A percentile compares a stretch with the other conserved stretches of the same genome.
phyloP scores from a whole-genome alignment of 2,797 vertebrate species.

The Glyptemys insculpta region DNA sequence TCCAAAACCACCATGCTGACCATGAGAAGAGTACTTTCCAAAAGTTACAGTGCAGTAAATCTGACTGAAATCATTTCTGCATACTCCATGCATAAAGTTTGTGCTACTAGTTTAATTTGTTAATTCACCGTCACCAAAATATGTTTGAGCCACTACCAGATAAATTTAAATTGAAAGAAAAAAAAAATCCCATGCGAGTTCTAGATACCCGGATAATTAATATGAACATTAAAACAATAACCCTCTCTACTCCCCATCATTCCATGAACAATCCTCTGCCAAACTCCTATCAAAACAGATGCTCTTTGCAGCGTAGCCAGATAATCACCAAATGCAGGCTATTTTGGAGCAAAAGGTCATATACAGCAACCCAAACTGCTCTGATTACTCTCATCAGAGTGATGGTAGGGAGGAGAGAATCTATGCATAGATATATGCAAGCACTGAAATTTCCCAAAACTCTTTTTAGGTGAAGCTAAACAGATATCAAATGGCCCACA shows the following conservation, averaged over 20 bases:
- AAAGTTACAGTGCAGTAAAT: neutral
- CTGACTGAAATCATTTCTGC: neutral
- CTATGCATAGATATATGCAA: accelerated
- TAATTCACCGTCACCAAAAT: neutral
- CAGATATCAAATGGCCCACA: neutral
- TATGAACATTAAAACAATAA: neutral
- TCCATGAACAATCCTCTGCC: neutral
- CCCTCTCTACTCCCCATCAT: neutral
- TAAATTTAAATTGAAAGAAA: neutral
- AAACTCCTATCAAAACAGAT: neutral
- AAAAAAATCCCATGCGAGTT: neutral
- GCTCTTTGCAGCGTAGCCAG: neutral
- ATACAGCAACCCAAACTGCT: neutral
- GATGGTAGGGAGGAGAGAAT: accelerated
- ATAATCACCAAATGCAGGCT: neutral
- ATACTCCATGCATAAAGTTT: neutral
- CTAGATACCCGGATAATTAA: neutral
- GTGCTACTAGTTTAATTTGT: neutral
- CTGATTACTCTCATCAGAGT: neutral
- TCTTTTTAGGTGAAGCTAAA: neutral
- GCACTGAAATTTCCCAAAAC: neutral
- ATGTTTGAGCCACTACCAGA: neutral
- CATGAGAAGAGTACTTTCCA: neutral
- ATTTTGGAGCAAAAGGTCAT: neutral
- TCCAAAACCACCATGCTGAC: neutral